Base-by-base conservation (phyloP, 2,888 invertebrate genomes). In the Cephus spinipes region DNA sequence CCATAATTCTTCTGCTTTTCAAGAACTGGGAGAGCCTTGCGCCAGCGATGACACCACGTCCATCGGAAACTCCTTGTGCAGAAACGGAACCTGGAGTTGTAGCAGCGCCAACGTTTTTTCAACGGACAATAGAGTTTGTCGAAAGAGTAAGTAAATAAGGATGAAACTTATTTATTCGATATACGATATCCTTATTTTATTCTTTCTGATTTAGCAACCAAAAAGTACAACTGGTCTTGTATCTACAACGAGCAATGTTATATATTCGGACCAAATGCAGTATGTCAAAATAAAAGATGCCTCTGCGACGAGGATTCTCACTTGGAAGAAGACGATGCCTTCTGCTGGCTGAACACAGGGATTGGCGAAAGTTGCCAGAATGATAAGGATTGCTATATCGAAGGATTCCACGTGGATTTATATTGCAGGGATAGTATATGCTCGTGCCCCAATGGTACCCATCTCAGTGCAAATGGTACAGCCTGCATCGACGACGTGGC, bases 1-100 rank as follows among this genome's bases (percentile, higher is more conserved):
- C 2, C 6, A 23, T 55, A 23, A 23, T 55, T 55, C 23, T 55
- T 55, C 9, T 23, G 55, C 2, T 23, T 55, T 55, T 4, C 6
- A 74, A 90, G 90, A 90, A 75, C 77, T 91, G 4, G 90, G 89
- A 33, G 87, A 88, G 79, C 69, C 77, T 1, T 91, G 90, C 74
- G 6, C 75, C 3, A 1, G 0, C 4, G 68, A 68, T 6, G 79
- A 83, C 1, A 68, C n/a, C 1, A 71, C 55, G 68, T 4, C 11
- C 12, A 86, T 88, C n/a, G 34, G 74, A 4, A 68, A 85, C 33
- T 81, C 87, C 12, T 40, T 83, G 68, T 90, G 89, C 76, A 83
- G 84, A 23, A 76, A 85, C 69, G 81, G 77, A 9, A 73, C 1
- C n/a, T 90, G 89, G 87, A 80, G 80, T 36, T 91, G 90, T 74